Percentiles rank a stretch among this genome's conserved stretches.
Conservation (phyloP, 2,113 vertebrate genomes). For the Sisor rabdophorus region DNA sequence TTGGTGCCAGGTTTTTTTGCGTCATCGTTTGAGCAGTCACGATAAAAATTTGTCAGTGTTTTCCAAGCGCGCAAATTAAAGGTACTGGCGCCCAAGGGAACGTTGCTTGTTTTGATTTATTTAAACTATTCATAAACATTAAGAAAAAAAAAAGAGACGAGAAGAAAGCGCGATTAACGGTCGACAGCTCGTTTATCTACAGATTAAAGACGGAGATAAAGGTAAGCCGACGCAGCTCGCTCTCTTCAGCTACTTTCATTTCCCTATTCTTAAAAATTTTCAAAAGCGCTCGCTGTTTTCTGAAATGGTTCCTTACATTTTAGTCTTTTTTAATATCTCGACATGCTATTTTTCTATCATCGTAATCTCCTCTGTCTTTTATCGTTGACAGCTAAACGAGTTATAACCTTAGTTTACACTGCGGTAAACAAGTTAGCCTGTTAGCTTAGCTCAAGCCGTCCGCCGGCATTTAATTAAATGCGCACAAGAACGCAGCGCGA, state of each 20-base stretch:
- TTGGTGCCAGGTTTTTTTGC: constrained; percentile 59
- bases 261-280: constrained; percentile 35
- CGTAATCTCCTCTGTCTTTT: neutral
- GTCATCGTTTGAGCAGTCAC: constrained; percentile 68
- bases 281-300: neutral
- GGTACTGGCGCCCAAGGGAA: constrained; percentile 52
- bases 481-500: constrained; percentile 15
- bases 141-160: neutral
- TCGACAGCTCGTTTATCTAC: constrained; percentile 15
- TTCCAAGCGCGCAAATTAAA: constrained; percentile 70
- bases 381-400: neutral
- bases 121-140: constrained; percentile 20
- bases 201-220: constrained; percentile 26
- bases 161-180: constrained; percentile 34
- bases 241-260: constrained; percentile 1
- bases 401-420: neutral
- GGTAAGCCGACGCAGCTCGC: constrained; percentile 45
- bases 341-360: neutral
- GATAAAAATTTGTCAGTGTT: constrained; percentile 35
- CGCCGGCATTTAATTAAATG: constrained; percentile 29
- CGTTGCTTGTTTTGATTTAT: constrained; percentile 37
- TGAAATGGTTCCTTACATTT: neutral
- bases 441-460: constrained; percentile 27
- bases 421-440: constrained; percentile 32
- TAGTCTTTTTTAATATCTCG: neutral